These are phyloP conservation scores for Acheta domesticus DNA, from an alignment of 2,888 invertebrate species.

Conservation along the genomic window DNA sequence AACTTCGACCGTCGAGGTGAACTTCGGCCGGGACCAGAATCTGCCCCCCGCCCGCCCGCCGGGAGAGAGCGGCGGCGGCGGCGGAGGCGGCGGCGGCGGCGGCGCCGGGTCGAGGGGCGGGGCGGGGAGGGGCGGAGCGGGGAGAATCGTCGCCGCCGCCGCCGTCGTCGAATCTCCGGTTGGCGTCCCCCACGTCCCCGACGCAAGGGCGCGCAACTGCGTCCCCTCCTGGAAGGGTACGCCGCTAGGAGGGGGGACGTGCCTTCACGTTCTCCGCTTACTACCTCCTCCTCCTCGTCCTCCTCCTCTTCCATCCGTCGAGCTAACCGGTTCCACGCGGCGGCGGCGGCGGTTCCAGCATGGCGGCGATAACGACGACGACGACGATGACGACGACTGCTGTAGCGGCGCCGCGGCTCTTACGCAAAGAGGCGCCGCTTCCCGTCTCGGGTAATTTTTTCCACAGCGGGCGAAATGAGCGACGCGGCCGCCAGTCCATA, in stretches of 20 bases:
- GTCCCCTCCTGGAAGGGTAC: background rate
- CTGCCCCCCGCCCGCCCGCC: background rate
- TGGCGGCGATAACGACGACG: background rate
- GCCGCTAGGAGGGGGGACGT: background rate
- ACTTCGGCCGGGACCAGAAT: background rate
- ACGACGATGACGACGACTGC: too few species aligned
- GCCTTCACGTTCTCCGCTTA: background rate
- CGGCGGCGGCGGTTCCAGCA: background rate
- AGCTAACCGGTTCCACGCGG: background rate
- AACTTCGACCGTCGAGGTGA: conserved; percentile 6
- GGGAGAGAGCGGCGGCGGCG: background rate
- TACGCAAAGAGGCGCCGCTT: too few species aligned
- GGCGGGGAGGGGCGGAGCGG: background rate
- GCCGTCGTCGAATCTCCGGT: background rate
- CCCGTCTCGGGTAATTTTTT: too few species aligned
- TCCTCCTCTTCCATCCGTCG: background rate
- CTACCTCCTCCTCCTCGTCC: background rate
- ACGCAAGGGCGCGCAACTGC: background rate
- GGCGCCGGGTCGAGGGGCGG: background rate
- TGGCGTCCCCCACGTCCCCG: background rate
- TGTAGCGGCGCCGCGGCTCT: too few species aligned
- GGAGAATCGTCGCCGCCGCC: background rate
- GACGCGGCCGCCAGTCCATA: too few species aligned
- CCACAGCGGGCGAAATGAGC: too few species aligned
- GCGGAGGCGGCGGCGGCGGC: background rate